Percentiles rank a stretch among this genome's conserved stretches.
phyloP scores from a whole-genome alignment of 2,113 vertebrate genomes.

The Calcarius ornatus region DNA sequence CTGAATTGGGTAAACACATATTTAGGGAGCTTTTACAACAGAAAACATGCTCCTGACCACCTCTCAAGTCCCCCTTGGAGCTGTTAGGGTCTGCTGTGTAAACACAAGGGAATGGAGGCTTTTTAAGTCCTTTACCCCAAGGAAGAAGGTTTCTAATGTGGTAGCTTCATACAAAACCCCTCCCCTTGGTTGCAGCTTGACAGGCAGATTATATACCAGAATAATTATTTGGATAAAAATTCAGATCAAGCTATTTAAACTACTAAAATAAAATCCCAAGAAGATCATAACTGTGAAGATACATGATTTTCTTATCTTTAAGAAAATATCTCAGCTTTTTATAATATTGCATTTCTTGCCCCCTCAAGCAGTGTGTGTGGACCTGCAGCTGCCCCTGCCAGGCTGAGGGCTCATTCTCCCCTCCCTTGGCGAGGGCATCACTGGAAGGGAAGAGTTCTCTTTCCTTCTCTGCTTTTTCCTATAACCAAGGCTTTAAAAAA shows the following conservation, averaged over 20 bases:
- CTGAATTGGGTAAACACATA: constrained; percentile 60
- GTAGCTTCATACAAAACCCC: neutral
- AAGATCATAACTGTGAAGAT: neutral
- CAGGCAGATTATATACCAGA: constrained; percentile 10
- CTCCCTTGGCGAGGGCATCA: neutral
- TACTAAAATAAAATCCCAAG: neutral
- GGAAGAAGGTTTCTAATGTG: constrained; percentile 33
- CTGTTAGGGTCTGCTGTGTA: constrained; percentile 58
- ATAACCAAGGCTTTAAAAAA: neutral
- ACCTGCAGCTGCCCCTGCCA: neutral
- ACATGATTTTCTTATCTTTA: neutral
- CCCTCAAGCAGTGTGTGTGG: neutral
- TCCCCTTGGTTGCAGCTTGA: constrained; percentile 3
- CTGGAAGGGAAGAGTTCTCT: neutral
- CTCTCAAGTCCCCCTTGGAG: constrained; percentile 55
- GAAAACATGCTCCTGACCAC: constrained; percentile 60
- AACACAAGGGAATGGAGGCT: constrained; percentile 34
- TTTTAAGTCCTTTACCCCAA: constrained; percentile 34
- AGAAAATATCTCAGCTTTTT: neutral
- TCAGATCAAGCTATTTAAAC: neutral
- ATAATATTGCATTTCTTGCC: neutral
- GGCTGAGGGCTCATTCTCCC: neutral
- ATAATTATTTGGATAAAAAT: neutral
- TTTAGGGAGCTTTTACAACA: constrained; percentile 69
- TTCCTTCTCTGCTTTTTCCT: neutral